Evolutionary conservation across 1,140 invertebrate genomes (phyloP).

Genomic region (Zaprionus inermis): DNA sequence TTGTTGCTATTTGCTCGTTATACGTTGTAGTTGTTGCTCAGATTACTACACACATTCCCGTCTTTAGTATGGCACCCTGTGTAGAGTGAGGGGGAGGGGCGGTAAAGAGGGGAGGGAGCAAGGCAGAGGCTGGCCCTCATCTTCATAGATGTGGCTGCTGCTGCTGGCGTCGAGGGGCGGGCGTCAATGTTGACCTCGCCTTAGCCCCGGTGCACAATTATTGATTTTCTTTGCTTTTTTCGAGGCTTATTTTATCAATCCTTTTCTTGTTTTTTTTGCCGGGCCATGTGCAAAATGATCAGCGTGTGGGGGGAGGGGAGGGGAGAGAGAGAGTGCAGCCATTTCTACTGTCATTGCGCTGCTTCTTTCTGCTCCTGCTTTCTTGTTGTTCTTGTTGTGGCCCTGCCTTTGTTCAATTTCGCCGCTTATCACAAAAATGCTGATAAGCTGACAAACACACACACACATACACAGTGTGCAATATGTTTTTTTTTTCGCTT

Average conservation of each 20-base stretch:
- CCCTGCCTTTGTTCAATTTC: constrained; percentile 72
- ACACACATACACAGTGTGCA: constrained; percentile 17
- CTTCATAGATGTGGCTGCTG: constrained; percentile 32
- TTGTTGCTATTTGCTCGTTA: constrained; percentile 9
- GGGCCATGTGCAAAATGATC: constrained; percentile 65
- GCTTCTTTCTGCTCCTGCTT: constrained; percentile 1
- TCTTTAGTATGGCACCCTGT: neutral
- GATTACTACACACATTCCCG: constrained; percentile 29
- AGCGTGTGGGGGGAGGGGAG: neutral
- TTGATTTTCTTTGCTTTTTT: constrained; percentile 42
- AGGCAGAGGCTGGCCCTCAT: constrained; percentile 18
- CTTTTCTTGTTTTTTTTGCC: constrained; percentile 52
- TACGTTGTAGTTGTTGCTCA: constrained; percentile 15
- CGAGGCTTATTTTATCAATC: constrained; percentile 44
- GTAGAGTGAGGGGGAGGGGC: neutral
- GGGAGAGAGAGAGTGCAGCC: neutral
- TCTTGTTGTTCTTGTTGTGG: constrained; percentile 3
- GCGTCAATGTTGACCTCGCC: constrained; percentile 73
- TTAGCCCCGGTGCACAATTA: constrained; percentile 29
- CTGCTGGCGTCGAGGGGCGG: constrained; percentile 15
- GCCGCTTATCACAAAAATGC: constrained; percentile 69
- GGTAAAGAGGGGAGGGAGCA: too few species aligned
- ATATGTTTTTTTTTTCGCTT: constrained; percentile 43
- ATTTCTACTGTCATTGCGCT: constrained; percentile 25
- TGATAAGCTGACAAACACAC: constrained; percentile 57